Base-by-base conservation (phyloP, 1,140 invertebrate species). In the Pseudachorutes palmiensis region DNA sequence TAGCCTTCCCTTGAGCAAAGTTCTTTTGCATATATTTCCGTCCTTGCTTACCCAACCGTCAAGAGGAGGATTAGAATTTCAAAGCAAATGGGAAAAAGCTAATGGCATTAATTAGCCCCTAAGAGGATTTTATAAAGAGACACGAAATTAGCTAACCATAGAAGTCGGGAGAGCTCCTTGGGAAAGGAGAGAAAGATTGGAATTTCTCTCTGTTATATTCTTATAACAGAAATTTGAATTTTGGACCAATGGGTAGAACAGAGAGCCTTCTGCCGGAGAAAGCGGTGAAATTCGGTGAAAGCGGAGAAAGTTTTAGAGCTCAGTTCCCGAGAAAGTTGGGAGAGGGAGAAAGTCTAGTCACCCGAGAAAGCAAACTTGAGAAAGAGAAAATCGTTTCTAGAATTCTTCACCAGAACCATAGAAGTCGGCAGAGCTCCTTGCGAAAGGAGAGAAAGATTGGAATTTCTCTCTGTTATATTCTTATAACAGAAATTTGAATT, bases 91-190 rank as follows among this genome's bases (percentile, higher is more conserved):
- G 36, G 36, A 12, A 19, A 45, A 3, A 3, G 51, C 24, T 55
- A 55, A 55, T 55, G 24, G 51, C 24, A 55, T 55, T 55, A 55
- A 55, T 55, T 55, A 55, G 14, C 12, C 51, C 24, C 51, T 55
- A 12, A 55, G 51, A 55, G 51, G 51, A 55, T 55, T 55, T 26
- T 5, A 41, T 19, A n/a, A 55, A 55, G 24, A 55, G 51, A 55
- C 9, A 55, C 51, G 24, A 55, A 55, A 55, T 55, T 55, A 19
- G 51, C 5, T 14, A 55, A 55, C 51, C 51, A 22, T 55, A 22
- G 24, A 41, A 41, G 36, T 41, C 5, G 36, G 19, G 36, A 41
- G 19, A 41, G 36, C n/a, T n/a, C n/a, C n/a, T n/a, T n/a, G n/a
- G n/a, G 36, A 41, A 41, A 5, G 5, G 5, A 41, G 36, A 41